Evolutionary conservation across 2,113 vertebrate species (phyloP), one percentile per base, ranked within the genome.

Genomic region (Choloepus hoffmanni): DNA sequence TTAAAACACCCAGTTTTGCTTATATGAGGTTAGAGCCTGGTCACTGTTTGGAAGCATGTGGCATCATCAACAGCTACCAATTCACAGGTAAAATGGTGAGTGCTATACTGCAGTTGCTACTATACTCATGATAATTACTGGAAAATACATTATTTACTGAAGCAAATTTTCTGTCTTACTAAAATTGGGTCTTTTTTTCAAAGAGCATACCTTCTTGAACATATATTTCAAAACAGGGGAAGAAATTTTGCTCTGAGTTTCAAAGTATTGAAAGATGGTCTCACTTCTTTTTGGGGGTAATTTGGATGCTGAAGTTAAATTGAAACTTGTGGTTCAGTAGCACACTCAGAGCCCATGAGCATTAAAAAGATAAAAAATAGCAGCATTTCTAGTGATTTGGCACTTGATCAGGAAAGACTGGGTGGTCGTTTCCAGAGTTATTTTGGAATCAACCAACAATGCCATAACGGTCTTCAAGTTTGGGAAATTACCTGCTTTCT

Each of bases 161-260:
- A 65, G 67, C 14, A 55, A 89, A 81, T 62, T 84, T 95, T 96
- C 72, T 53, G 24, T 92, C 85, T 90, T 85, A n/a, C 88, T 95
- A 78, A 73, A 87, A 81, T 21, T 45, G 48, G 6, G 23, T 79
- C n/a, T 81, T 81, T 77, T 78, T 11, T 72, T 87, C 92, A 85
- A 93, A 92, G 26, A 92, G 16, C 62, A 60, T 79, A 74, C 0
- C 60, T 95, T 96, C 73, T 91, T 1, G 43, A 94, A 94, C 14
- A 81, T 33, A 19, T 5, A 77, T 91, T 90, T 95, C 82, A 82
- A 92, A 94, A 88, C 28, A 36, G 18, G 7, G 40, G 30, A 77
- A 73, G 30, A 76, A 74, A 85, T 88, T 97, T 85, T 94, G n/a
- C 88, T 94, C 28, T 92, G 58, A 73, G 50, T 26, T 94, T 97